Evolutionary conservation across 1,140 invertebrate species (phyloP), one percentile per base, ranked within the genome.

Genomic region (Bombus soroeensis): DNA sequence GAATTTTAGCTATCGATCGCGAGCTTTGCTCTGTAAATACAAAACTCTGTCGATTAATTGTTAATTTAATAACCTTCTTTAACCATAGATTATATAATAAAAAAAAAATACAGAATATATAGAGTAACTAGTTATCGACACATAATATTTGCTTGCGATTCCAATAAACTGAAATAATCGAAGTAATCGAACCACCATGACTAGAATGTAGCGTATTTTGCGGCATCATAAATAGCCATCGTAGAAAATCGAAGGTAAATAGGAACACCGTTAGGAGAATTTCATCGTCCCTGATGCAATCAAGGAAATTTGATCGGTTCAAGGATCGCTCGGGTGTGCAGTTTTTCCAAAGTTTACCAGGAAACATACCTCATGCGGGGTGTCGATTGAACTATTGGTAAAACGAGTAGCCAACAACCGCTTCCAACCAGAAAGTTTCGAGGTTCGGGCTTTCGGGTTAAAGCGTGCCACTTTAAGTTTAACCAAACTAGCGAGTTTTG

Each of bases 381-480:
- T 39, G n/a, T 39, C 25, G 34, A 81, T 41, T 68, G 25, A 71
- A 47, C 41, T 34, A 25, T 37, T 41, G 32, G 1, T n/a, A 10
- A n/a, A 71, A 62, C 79, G n/a, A 64, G 22, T 12, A 18, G 22
- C 53, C 53, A 43, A 10, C 39, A 37, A 47, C n/a, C 32, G 53
- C n/a, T 62, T 5, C 28, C 13, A 8, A 28, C 9, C n/a, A 15
- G 5, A 62, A 81, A 34, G 41, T 81, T 73, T 32, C 22, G 53
- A 43, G 39, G 25, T 53, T 73, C 28, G 22, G 12, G 1, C 34
- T 13, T 37, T 57, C 37, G 28, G 28, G 64, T 78, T 84, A 57
- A 83, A 64, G 37, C 81, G 62, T 59, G 74, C 75, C 74, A 84
- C 74, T 84, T 84, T 78, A 78, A 71, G 64, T 84, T 59, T 9